Conservation (phyloP, 2,888 invertebrate genomes). For the Drosophila yooni region DNA sequence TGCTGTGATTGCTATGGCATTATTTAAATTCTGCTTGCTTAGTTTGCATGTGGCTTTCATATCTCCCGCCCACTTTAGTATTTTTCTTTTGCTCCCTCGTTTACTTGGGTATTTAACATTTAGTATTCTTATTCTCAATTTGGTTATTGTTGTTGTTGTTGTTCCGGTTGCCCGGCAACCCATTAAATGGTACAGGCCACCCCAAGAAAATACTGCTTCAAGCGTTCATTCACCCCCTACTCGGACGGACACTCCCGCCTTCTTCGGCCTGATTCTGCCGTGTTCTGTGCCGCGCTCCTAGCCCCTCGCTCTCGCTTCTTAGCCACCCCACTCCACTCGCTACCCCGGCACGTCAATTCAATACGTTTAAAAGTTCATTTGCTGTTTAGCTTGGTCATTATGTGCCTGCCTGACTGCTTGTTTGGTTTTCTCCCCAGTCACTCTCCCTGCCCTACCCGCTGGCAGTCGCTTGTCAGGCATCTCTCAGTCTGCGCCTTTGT, state of each 20-base stretch:
- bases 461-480: conserved; percentile 30
- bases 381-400: conserved; percentile 80
- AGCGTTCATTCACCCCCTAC: conserved; percentile 1
- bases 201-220: conserved; percentile 12
- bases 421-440: conserved; percentile 2
- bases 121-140: conserved; percentile 21
- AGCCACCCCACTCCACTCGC: background rate
- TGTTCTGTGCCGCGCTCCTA: background rate
- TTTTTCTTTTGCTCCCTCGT: background rate
- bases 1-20: conserved; percentile 17
- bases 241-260: background rate
- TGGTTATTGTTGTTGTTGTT: conserved; percentile 16
- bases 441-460: background rate
- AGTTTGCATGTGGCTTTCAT: conserved; percentile 29
- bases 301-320: background rate
- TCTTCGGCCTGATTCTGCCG: background rate
- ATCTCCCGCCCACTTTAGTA: background rate
- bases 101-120: conserved; percentile 44
- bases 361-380: conserved; percentile 81
- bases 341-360: conserved; percentile 68
- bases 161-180: conserved; percentile 58
- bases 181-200: conserved; percentile 41
- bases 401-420: conserved; percentile 53
- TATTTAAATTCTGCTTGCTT: conserved; percentile 9
- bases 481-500: conserved; percentile 47